These are phyloP conservation scores for Cristatella mucedo DNA, from an alignment of 2,888 invertebrate genomes.

Conservation along the genomic window DNA sequence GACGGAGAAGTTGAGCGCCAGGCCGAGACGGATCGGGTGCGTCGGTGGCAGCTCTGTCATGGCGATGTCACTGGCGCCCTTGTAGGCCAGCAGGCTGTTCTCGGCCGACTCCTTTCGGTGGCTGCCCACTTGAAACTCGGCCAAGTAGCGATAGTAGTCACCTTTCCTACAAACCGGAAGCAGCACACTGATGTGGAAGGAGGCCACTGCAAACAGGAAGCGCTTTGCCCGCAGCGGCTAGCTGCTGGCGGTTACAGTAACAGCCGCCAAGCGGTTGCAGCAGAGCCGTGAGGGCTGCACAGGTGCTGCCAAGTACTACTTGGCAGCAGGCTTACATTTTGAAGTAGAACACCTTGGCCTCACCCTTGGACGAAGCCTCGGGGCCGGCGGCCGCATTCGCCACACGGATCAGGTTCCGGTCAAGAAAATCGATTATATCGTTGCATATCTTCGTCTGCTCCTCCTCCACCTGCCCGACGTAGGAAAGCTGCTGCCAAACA, in stretches of 20 bases:
- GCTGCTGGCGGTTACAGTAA: too few species aligned
- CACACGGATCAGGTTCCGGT: conserved; percentile 87
- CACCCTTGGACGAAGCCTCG: conserved; percentile 81
- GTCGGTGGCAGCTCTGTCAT: conserved; percentile 90
- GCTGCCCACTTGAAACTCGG: conserved; percentile 89
- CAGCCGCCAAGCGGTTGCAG: too few species aligned
- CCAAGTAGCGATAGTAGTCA: conserved; percentile 92
- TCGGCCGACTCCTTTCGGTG: conserved; percentile 95
- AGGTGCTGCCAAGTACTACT: too few species aligned
- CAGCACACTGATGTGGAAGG: too few species aligned
- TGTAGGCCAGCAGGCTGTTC: conserved; percentile 83
- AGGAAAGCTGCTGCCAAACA: too few species aligned
- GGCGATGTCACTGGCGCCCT: conserved; percentile 90
- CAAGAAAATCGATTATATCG: conserved; percentile 79
- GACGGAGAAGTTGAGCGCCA: conserved; percentile 95
- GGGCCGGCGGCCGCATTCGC: too few species aligned
- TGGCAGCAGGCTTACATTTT: conserved; percentile 98
- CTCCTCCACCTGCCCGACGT: conserved; percentile 86
- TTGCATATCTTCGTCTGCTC: conserved; percentile 90
- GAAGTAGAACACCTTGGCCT: conserved; percentile 85
- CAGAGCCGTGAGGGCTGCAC: too few species aligned
- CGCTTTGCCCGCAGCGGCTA: too few species aligned
- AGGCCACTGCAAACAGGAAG: too few species aligned
- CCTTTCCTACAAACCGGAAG: conserved; percentile 50
- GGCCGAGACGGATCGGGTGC: conserved; percentile 84